Evolutionary conservation across 92 coral and sea anemone genomes (phyloP).

Genomic region (Parazoanthus darwini): DNA sequence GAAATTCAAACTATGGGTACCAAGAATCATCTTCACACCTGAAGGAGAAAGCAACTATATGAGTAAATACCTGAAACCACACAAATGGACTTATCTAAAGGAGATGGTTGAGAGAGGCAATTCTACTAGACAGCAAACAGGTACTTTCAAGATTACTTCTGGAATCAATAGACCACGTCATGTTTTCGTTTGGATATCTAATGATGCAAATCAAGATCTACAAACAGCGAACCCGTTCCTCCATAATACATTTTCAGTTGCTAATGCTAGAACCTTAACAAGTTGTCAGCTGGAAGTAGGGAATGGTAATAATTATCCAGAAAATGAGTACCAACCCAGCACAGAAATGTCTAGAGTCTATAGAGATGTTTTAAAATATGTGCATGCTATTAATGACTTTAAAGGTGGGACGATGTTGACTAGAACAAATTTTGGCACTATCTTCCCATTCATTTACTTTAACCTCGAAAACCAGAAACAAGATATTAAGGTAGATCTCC

Average conservation of each 20-base stretch:
- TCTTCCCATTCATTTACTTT: slow-evolving; percentile 4
- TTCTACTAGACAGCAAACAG: too few relatives aligned
- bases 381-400: too few relatives aligned
- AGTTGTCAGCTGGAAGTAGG: too few relatives aligned
- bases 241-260: slow-evolving; percentile 23
- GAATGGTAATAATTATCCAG: neutral
- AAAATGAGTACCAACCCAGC: neutral
- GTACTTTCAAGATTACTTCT: too few relatives aligned
- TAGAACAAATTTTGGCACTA: neutral
- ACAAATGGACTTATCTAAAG: too few relatives aligned
- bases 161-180: too few relatives aligned
- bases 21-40: neutral
- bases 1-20: slow-evolving; percentile 1
- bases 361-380: too few relatives aligned
- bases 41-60: neutral
- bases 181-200: too few relatives aligned
- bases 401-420: too few relatives aligned
- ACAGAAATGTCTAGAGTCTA: neutral
- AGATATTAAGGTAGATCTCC: slow-evolving; percentile 6
- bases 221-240: slow-evolving; percentile 41
- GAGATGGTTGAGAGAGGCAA: too few relatives aligned
- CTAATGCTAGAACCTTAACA: too few relatives aligned
- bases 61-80: neutral
- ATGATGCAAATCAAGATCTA: too few relatives aligned
- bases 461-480: neutral